Evolutionary conservation across 2,888 invertebrate genomes (phyloP), one percentile per base, ranked within the genome.

Genomic region (Teleiodes luculella): DNA sequence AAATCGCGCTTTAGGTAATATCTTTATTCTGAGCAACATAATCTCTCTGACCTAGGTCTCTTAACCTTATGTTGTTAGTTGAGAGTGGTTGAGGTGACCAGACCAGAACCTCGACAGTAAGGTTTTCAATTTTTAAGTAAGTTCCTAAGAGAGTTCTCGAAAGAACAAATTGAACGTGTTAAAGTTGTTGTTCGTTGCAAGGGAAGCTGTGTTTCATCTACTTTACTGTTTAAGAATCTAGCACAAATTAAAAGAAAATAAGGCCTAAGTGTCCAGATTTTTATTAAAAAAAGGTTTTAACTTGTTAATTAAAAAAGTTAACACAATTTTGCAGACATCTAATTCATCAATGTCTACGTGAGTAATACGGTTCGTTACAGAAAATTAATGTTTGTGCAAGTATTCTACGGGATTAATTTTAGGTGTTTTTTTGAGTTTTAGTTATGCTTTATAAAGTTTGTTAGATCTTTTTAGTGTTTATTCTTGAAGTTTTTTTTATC

Each of bases 101-200:
- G 13, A n/a, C 13, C 28, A 43, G 24, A 43, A 43, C 43, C 43
- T 28, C 28, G 28, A 16, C 48, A 39, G 52, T 52, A 59, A 57
- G 50, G 47, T 60, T 63, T 64, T 56, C 60, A 61, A 65, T 60
- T 64, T 65, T 62, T 61, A 64, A 66, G 57, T 46, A 60, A 57
- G 35, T 56, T 43, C 48, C 35, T 58, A 18, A 28, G 46, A 18
- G n/a, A 48, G 51, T 35, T 52, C 50, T 59, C 52, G 51, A 54
- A 46, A 41, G 52, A 57, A 62, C 58, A 60, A 61, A 64, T 64
- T 64, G 58, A 63, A 62, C 55, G 55, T 41, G 50, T 28, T 16
- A 36, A 54, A 53, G 46, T 53, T 53, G 49, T 33, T 7, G 48
- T 31, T 47, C 11, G n/a, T 48, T 13, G 48, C 33, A 16, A 43